Base-by-base conservation (phyloP, 2,113 vertebrate genomes). In the Poeciliopsis prolifica region DNA sequence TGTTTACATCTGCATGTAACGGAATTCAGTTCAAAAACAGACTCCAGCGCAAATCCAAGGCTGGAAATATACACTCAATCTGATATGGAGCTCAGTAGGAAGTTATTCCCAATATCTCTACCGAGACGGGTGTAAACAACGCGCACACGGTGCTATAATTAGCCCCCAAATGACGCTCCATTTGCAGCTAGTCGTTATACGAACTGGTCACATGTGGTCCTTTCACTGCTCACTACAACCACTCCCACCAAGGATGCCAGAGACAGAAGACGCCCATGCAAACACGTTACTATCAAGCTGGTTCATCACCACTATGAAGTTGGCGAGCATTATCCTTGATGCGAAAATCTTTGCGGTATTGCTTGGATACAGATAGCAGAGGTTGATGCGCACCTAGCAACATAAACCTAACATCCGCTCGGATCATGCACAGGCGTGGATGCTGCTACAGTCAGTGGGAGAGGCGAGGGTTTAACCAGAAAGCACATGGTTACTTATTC, bases 1-100 rank as follows among this genome's bases (percentile, higher is more conserved):
- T 94, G 93, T 94, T 94, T 94, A 94, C 91, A 90, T 92, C 84
- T 77, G 79, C 42, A 87, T 65, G 79, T 68, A 74, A 75, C 29
- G 29, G 73, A 78, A 44, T 31, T 80, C 70, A 71, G 68, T 62
- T 61, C 65, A 58, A 35, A 65, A 72, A 72, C 65, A 65, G 51
- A 58, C 30, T 51, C 8, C 58, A 37, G 28, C 44, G 13, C 60
- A 22, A 58, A 70, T 3, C 29, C 24, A 58, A 58, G 24, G 48
- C 51, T n/a, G 24, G 51, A 58, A n/a, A 58, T n/a, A 35, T 58
- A 33, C 24, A 65, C 35, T 35, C 64, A 58, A 26, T 31, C 29
- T 61, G 24, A 26, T 63, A 31, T 9, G 60, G 61, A 37, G n/a
- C 14, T 29, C 10, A 51, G 67, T 65, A 72, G 30, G 77, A 73